phyloP scores from a whole-genome alignment of 2,888 invertebrate genomes.

The Scelioninae gen. 2 region DNA sequence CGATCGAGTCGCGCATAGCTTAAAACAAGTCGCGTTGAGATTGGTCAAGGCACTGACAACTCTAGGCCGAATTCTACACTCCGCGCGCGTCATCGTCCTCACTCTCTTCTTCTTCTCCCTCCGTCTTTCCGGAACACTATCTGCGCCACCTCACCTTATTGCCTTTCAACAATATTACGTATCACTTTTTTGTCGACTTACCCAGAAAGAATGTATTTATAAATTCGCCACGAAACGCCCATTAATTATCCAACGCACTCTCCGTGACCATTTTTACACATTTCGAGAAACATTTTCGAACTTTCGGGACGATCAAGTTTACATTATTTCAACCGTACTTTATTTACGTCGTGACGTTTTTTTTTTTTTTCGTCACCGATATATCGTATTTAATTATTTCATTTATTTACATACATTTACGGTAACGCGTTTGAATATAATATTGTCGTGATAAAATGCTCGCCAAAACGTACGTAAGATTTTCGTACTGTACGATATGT shows the following conservation, averaged over 20 bases:
- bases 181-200: constrained; percentile 29
- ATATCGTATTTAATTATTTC: no score
- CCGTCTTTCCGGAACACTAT: constrained; percentile 45
- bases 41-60: constrained; percentile 74
- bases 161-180: constrained; percentile 26
- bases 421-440: no score
- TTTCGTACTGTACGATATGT: no score
- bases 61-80: constrained; percentile 67
- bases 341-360: no score
- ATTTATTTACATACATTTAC: no score
- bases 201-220: constrained; percentile 35
- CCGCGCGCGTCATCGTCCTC: constrained; percentile 56
- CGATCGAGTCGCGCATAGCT: constrained; percentile 71
- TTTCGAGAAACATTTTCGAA: constrained; percentile 16
- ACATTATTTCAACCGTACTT: no score
- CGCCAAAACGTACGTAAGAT: no score
- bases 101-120: constrained; percentile 55
- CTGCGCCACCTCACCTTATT: constrained; percentile 25
- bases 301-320: no score
- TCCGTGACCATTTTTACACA: constrained; percentile 9
- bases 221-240: constrained; percentile 16
- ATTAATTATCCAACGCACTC: constrained; percentile 24
- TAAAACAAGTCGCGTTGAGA: constrained; percentile 74
- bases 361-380: no score
- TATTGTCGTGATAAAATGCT: no score